Evolutionary conservation across 2,888 invertebrate genomes (phyloP).

Genomic region (Epistrophe grossulariae): DNA sequence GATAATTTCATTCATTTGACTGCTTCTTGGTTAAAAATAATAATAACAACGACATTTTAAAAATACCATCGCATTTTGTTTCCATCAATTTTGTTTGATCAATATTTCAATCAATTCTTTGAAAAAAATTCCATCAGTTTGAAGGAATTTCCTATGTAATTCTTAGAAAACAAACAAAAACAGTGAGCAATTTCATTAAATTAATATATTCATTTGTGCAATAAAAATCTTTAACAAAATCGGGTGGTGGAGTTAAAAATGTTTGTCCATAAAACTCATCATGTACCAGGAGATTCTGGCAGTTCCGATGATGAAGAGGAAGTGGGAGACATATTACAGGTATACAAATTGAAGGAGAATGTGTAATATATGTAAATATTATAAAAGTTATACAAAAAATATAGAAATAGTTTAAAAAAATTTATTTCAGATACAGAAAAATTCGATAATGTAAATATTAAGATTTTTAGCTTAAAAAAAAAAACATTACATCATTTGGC

Average conservation of each 20-base stretch:
- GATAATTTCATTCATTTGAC: background rate
- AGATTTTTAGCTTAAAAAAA: no score
- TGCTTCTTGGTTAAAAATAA: background rate
- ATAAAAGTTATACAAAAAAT: background rate
- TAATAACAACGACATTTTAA: slow-evolving; percentile 5
- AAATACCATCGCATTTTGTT: slow-evolving; percentile 8
- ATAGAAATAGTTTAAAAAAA: background rate
- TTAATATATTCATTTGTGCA: slow-evolving; percentile 72
- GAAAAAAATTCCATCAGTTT: slow-evolving; percentile 58
- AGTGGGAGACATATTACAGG: slow-evolving; percentile 83
- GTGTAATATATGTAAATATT: slow-evolving; percentile 14
- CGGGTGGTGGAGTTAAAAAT: slow-evolving; percentile 79
- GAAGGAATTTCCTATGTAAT: slow-evolving; percentile 49
- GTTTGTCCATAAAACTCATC: slow-evolving; percentile 85
- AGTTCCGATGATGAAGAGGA: slow-evolving; percentile 87
- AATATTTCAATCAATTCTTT: slow-evolving; percentile 52
- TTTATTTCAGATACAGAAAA: background rate
- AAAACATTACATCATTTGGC: no score
- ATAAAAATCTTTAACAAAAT: background rate
- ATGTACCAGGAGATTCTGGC: slow-evolving; percentile 84
- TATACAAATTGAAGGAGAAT: slow-evolving; percentile 58
- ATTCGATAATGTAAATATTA: background rate
- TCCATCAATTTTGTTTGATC: slow-evolving; percentile 65
- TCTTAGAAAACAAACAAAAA: slow-evolving; percentile 32
- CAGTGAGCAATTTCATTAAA: slow-evolving; percentile 32